Conservation (phyloP, 1,140 invertebrate genomes). For the Thaumetopoea pityocampa region DNA sequence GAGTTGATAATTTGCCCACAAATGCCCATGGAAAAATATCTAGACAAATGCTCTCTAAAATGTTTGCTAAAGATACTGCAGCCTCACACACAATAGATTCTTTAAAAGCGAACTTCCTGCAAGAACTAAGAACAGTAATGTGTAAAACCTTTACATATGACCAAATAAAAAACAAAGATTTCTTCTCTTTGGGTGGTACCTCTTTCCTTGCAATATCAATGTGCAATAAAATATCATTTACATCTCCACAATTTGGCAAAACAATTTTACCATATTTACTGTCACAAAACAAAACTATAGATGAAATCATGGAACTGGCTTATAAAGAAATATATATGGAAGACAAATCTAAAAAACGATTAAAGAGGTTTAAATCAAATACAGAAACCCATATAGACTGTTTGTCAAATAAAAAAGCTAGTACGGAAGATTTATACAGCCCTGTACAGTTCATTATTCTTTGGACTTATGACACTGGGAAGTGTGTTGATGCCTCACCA, state of each 20-base stretch:
- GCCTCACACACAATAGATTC: conserved; percentile 27
- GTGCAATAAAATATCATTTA: conserved; percentile 52
- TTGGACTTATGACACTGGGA: conserved; percentile 80
- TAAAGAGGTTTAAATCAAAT: conserved; percentile 30
- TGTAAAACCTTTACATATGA: conserved; percentile 59
- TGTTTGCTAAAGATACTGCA: conserved; percentile 37
- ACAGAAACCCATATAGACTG: conserved; percentile 19
- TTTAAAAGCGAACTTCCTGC: conserved; percentile 33
- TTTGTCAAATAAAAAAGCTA: conserved; percentile 22
- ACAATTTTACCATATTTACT: conserved; percentile 51
- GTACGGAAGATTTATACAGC: neutral
- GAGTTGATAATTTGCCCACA: conserved; percentile 75
- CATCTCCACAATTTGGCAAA: conserved; percentile 42
- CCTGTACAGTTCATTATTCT: conserved; percentile 42
- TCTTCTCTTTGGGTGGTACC: conserved; percentile 55
- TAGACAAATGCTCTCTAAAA: conserved; percentile 48
- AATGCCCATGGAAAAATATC: conserved; percentile 79
- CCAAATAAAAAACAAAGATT: conserved; percentile 55
- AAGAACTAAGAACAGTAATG: conserved; percentile 41
- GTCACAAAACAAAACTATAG: conserved; percentile 39
- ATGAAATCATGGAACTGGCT: conserved; percentile 44
- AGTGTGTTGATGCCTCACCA: conserved; percentile 85
- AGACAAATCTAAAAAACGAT: conserved; percentile 25
- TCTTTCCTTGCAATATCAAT: conserved; percentile 57
- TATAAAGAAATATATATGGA: conserved; percentile 36